Evolutionary conservation across 2,797 vertebrate genomes (phyloP).

Genomic region (Oceanodroma leucorhoa): DNA sequence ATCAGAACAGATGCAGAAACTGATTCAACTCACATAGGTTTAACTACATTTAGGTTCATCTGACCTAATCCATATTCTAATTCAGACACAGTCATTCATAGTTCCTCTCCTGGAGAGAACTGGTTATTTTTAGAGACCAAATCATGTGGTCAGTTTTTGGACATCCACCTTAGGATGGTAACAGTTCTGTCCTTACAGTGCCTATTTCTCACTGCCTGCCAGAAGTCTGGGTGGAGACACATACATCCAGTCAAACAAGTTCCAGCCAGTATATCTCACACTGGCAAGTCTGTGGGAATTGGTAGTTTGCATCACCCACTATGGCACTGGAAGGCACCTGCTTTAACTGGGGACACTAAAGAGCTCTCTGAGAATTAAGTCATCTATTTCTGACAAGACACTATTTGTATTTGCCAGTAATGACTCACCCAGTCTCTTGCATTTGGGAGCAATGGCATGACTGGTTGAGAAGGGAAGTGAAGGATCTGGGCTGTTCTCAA

Average conservation of each 20-base stretch:
- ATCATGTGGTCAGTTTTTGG: not conserved
- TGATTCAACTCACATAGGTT: rapidly evolving
- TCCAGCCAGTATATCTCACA: not conserved
- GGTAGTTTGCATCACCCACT: not conserved
- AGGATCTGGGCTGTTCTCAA: not conserved
- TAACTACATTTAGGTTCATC: not conserved
- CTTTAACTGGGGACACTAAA: not conserved
- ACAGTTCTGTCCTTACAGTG: not conserved
- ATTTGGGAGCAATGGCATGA: not conserved
- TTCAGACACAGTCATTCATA: not conserved
- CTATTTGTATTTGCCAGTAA: not conserved
- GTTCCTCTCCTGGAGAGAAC: not conserved
- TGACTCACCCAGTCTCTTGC: not conserved
- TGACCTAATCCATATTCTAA: not conserved
- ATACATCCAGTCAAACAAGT: not conserved
- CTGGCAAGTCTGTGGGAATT: not conserved
- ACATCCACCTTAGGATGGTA: not conserved
- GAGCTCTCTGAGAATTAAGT: not conserved
- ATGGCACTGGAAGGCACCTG: not conserved
- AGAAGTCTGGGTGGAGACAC: not conserved
- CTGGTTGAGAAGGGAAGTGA: not conserved
- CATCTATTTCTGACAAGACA: not conserved
- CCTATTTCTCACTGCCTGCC: not conserved
- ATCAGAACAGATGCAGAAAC: not conserved
- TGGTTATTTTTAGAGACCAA: not conserved